These are phyloP conservation scores for Agrochola litura DNA, from an alignment of 2,888 invertebrate genomes.

Conservation along the genomic window DNA sequence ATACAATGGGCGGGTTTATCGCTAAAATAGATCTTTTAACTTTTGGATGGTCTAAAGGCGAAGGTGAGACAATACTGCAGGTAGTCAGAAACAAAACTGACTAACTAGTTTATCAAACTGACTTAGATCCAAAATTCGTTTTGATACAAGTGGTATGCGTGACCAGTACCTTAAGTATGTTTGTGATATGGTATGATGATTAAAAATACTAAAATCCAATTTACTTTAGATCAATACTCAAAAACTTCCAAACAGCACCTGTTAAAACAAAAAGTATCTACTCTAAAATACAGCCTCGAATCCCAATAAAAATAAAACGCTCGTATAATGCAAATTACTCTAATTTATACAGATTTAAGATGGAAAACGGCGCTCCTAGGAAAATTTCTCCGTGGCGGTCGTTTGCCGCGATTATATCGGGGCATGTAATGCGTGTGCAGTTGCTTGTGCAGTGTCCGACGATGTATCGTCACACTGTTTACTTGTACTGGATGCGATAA, in stretches of 20 bases:
- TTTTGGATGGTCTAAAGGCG: no score
- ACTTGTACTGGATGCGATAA: slow-evolving; percentile 60
- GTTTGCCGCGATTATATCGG: slow-evolving; percentile 83
- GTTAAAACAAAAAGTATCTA: not conserved
- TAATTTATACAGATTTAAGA: slow-evolving; percentile 79
- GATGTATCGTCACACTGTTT: slow-evolving; percentile 66
- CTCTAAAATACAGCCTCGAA: slow-evolving; percentile 16
- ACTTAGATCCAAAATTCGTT: not conserved
- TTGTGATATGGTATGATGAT: not conserved
- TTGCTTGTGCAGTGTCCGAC: slow-evolving; percentile 73
- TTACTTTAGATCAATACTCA: not conserved
- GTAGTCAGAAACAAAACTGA: no score
- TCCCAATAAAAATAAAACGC: slow-evolving; percentile 63
- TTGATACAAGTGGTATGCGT: not conserved
- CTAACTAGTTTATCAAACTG: no score
- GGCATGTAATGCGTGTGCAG: slow-evolving; percentile 82
- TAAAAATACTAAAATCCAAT: not conserved
- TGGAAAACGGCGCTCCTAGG: slow-evolving; percentile 79
- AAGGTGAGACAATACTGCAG: no score
- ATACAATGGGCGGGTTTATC: no score
- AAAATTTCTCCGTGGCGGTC: slow-evolving; percentile 82
- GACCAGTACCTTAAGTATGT: not conserved
- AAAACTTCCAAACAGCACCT: not conserved
- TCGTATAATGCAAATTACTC: slow-evolving; percentile 75
- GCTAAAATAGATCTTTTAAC: no score